These are phyloP conservation scores for Ochropacha duplaris DNA, from an alignment of 2,888 invertebrate species.

Conservation along the genomic window DNA sequence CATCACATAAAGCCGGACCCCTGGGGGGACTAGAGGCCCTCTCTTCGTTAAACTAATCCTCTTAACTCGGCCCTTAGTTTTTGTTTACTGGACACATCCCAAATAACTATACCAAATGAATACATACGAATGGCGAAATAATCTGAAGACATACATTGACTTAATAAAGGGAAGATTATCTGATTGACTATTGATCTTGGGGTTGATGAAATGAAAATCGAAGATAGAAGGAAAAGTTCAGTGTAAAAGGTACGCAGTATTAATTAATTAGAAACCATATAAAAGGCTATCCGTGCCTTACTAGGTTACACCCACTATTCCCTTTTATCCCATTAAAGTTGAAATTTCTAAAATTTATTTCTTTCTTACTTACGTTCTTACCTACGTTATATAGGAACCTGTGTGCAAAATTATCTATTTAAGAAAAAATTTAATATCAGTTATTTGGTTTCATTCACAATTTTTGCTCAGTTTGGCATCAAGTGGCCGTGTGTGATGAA, in stretches of 20 bases:
- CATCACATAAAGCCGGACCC: conserved; percentile 11
- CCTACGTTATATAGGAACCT: no score
- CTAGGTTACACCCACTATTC: no score
- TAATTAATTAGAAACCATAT: not conserved
- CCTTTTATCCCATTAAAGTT: no score
- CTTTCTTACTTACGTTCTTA: no score
- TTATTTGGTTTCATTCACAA: no score
- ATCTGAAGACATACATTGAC: not conserved
- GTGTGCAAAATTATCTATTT: no score
- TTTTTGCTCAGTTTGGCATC: no score
- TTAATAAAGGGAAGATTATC: not conserved
- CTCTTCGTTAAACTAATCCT: conserved; percentile 30
- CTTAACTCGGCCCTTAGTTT: conserved; percentile 31
- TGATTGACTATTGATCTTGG: not conserved
- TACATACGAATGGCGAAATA: not conserved
- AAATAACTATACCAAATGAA: conserved; percentile 4
- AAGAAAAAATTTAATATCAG: no score
- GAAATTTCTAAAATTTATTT: no score
- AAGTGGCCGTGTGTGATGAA: no score
- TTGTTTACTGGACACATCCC: conserved; percentile 23
- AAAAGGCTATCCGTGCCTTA: no score
- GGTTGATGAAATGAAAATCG: not conserved
- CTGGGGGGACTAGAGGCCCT: conserved; percentile 12
- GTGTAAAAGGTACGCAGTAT: not conserved
- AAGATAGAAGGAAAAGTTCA: no score